phyloP scores from a whole-genome alignment of 2,888 invertebrate species.

The Schizotus pectinicornis region DNA sequence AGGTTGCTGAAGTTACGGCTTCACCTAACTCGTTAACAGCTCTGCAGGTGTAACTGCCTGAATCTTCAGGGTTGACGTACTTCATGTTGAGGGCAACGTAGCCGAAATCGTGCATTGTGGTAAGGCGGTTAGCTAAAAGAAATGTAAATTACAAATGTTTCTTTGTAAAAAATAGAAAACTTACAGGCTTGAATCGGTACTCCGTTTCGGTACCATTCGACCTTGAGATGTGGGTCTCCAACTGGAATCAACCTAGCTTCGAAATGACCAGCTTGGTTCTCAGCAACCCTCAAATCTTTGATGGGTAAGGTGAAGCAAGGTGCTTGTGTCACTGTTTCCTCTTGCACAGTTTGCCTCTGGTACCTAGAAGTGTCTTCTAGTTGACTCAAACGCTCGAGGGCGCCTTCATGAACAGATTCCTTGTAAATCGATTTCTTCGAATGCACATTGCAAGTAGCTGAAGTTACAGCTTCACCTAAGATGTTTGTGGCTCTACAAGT shows the following conservation, averaged over 20 bases:
- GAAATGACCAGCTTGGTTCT: conserved; percentile 92
- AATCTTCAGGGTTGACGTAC: conserved; percentile 93
- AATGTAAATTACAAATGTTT: background rate
- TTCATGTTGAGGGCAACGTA: conserved; percentile 96
- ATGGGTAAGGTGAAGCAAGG: conserved; percentile 93
- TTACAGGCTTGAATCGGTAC: conserved; percentile 88
- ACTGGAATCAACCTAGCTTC: conserved; percentile 94
- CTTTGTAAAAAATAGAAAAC: conserved; percentile 46
- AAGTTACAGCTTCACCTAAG: conserved; percentile 91
- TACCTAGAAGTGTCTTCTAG: conserved; percentile 81
- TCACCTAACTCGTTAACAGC: conserved; percentile 93
- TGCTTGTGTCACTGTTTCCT: conserved; percentile 83
- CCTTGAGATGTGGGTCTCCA: conserved; percentile 89
- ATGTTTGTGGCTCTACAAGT: conserved; percentile 92
- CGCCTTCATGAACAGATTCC: conserved; percentile 89
- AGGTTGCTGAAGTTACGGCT: conserved; percentile 91
- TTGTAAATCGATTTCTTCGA: conserved; percentile 83
- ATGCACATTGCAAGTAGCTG: conserved; percentile 84
- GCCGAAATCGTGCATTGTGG: conserved; percentile 97
- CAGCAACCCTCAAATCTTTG: conserved; percentile 82
- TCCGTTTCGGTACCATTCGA: conserved; percentile 93
- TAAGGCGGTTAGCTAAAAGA: conserved; percentile 79
- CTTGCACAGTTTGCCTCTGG: conserved; percentile 75
- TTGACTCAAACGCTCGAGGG: conserved; percentile 79
- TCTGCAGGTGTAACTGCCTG: conserved; percentile 94